Conservation (phyloP, 2,888 invertebrate genomes). For the Eutolmus rufibarbis region DNA sequence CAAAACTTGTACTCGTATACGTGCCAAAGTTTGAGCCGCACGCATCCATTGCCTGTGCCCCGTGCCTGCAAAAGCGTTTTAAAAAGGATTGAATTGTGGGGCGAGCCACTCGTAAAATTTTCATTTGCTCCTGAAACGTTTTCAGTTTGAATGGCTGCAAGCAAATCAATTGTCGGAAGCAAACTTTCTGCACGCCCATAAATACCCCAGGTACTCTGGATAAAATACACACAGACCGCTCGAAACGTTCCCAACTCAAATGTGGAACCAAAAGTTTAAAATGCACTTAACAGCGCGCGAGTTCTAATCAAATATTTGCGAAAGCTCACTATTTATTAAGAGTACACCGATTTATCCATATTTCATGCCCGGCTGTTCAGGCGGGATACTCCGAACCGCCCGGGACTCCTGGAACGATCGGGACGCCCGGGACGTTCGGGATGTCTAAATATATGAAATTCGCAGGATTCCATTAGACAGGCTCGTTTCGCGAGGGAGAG, state of each 20-base stretch:
- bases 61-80: background rate
- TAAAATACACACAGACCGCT: background rate
- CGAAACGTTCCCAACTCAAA: background rate
- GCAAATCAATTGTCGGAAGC: constrained; percentile 2
- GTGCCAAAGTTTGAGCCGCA: background rate
- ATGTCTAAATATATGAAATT: background rate
- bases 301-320: constrained; percentile 13
- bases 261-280: constrained; percentile 26
- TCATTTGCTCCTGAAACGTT: constrained; percentile 9
- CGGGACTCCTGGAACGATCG: no score
- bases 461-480: background rate
- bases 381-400: background rate
- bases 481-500: background rate
- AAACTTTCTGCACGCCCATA: background rate
- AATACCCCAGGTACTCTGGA: background rate
- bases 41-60: background rate
- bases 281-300: constrained; percentile 9
- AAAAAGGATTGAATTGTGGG: background rate
- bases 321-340: constrained; percentile 5
- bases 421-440: background rate
- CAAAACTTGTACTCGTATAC: background rate
- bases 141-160: background rate
- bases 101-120: background rate
- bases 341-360: constrained; percentile 24
- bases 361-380: background rate